Percentiles rank a stretch among this genome's conserved stretches.
phyloP scores from a whole-genome alignment of 2,113 vertebrate genomes.

The Dipodomys spectabilis region DNA sequence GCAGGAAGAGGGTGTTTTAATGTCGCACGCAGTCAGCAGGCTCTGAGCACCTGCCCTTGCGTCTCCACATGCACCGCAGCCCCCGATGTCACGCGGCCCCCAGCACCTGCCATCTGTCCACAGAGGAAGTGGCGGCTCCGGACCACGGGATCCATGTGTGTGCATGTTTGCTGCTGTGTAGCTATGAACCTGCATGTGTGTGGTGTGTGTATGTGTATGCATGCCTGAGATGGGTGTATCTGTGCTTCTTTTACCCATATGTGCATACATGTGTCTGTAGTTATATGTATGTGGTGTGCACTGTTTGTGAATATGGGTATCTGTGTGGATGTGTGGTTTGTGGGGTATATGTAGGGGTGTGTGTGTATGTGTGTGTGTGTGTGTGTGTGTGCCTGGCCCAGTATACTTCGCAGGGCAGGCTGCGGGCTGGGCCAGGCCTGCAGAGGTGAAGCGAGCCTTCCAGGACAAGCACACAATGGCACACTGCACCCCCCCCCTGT shows the following conservation, averaged over 20 bases:
- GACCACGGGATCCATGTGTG: not conserved
- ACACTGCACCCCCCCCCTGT: no score
- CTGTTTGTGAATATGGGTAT: no score
- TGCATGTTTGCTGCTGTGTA: not conserved
- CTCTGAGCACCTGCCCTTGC: not conserved
- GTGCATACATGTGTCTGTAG: not conserved
- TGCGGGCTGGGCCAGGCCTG: not conserved
- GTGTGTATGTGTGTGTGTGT: no score
- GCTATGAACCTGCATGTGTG: not conserved
- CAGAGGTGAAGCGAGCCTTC: no score
- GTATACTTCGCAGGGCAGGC: no score
- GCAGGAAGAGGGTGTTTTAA: constrained; percentile 58
- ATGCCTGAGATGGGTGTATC: no score
- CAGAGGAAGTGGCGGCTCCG: not conserved
- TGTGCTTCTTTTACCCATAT: no score
- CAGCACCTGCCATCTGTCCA: not conserved
- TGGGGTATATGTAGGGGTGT: no score
- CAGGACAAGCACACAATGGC: no score
- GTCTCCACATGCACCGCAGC: rapidly evolving
- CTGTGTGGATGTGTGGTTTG: no score
- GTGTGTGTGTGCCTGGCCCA: no score
- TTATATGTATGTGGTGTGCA: not conserved
- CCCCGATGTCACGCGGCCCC: rapidly evolving
- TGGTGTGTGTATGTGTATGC: not conserved
- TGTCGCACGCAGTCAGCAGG: not conserved